phyloP scores from a whole-genome alignment of 1,140 invertebrate species.

The Diorhabda sublineata region DNA sequence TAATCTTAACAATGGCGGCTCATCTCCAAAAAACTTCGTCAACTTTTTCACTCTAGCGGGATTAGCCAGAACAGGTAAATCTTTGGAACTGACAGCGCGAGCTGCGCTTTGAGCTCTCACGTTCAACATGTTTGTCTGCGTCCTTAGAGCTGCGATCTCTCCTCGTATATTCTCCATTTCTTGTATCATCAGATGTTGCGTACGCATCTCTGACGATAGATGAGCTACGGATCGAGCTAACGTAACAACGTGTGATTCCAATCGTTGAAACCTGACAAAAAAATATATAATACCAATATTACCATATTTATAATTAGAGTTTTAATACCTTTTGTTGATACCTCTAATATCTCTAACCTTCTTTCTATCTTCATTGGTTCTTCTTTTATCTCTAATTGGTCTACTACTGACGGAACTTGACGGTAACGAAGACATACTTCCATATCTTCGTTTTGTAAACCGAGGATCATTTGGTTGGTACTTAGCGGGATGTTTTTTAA shows the following conservation, averaged over 20 bases:
- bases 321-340: conserved; percentile 60
- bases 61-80: conserved; percentile 69
- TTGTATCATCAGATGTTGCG: conserved; percentile 83
- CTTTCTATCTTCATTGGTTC: conserved; percentile 60
- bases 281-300: not conserved
- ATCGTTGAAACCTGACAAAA: conserved; percentile 67
- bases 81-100: conserved; percentile 48
- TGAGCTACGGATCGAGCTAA: conserved; percentile 88
- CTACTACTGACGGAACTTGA: conserved; percentile 74
- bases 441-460: conserved; percentile 60
- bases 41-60: conserved; percentile 78
- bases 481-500: conserved; percentile 50
- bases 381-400: conserved; percentile 62
- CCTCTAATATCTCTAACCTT: conserved; percentile 77
- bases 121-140: conserved; percentile 60
- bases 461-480: conserved; percentile 53
- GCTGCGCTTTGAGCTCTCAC: conserved; percentile 54
- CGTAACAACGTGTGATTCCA: conserved; percentile 90
- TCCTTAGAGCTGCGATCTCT: conserved; percentile 75
- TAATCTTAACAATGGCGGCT: conserved; percentile 82
- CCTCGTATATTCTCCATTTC: conserved; percentile 85
- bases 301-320: too few relatives aligned
- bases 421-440: conserved; percentile 77
- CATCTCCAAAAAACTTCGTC: conserved; percentile 90
- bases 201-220: conserved; percentile 86